A percentile compares a stretch with the other conserved stretches of the same genome.
Evolutionary conservation across 2,888 invertebrate species (phyloP).

Genomic region (Scrobipalpa costella): DNA sequence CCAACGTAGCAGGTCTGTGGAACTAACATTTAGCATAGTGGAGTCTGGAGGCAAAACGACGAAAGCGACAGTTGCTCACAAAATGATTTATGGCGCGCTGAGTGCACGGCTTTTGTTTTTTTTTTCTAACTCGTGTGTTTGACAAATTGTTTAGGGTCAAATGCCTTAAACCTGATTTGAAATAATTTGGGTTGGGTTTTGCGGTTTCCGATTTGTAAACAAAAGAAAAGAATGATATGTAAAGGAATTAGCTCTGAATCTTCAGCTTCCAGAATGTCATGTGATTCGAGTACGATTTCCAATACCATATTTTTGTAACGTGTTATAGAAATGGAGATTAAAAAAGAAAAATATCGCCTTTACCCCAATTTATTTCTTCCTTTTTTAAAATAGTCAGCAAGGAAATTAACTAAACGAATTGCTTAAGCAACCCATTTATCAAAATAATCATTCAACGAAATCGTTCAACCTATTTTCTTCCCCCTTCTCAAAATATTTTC

Average conservation of each 20-base stretch:
- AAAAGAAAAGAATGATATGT: too few relatives aligned
- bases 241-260: too few relatives aligned
- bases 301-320: too few relatives aligned
- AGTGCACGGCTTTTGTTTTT: conserved; percentile 7
- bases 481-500: conserved; percentile 25
- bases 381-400: neutral
- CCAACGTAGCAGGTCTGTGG: neutral
- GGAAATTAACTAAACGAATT: neutral
- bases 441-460: conserved; percentile 13
- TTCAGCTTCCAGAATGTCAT: too few relatives aligned
- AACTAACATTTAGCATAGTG: conserved; percentile 13
- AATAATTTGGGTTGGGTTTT: neutral
- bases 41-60: neutral
- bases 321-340: too few relatives aligned
- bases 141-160: conserved; percentile 18
- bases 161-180: neutral
- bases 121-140: neutral
- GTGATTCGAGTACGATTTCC: too few relatives aligned
- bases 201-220: neutral
- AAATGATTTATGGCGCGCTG: conserved; percentile 3
- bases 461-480: conserved; percentile 8
- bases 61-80: neutral
- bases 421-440: neutral
- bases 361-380: too few relatives aligned
- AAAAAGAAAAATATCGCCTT: too few relatives aligned